These are phyloP conservation scores for Pyxicephalus adspersus DNA, from an alignment of 2,113 vertebrate genomes.

Conservation along the genomic window DNA sequence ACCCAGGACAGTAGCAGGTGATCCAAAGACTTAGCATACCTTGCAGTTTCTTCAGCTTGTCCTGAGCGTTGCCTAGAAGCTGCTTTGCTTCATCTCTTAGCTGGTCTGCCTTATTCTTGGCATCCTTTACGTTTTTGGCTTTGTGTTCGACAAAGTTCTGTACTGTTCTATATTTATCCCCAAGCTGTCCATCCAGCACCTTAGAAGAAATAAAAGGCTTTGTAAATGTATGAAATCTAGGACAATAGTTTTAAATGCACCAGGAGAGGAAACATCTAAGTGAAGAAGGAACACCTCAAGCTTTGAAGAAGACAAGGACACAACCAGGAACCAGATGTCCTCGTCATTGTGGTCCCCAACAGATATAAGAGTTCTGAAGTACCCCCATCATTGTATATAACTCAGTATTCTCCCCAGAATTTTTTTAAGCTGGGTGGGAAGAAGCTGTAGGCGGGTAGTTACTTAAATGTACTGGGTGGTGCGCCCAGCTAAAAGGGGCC, in stretches of 20 bases:
- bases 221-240: not conserved
- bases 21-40: constrained; percentile 76
- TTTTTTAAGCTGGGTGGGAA: too few relatives aligned
- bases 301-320: not conserved
- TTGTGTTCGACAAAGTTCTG: constrained; percentile 86
- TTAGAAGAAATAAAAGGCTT: constrained; percentile 57
- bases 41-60: constrained; percentile 85
- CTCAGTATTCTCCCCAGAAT: too few relatives aligned
- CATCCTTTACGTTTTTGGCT: constrained; percentile 78
- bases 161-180: constrained; percentile 84
- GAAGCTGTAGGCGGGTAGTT: too few relatives aligned
- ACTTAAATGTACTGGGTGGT: too few relatives aligned
- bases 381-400: too few relatives aligned
- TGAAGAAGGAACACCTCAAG: not conserved
- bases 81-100: constrained; percentile 85
- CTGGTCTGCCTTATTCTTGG: constrained; percentile 83
- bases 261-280: not conserved
- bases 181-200: constrained; percentile 86
- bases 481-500: too few relatives aligned
- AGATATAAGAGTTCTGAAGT: too few relatives aligned
- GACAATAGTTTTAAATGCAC: not conserved
- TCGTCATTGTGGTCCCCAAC: too few relatives aligned
- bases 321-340: too few relatives aligned
- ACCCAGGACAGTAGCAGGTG: too few relatives aligned
- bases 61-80: constrained; percentile 83